Base-by-base conservation (phyloP, 2,113 vertebrate species). In the Rhinichthys klamathensis region DNA sequence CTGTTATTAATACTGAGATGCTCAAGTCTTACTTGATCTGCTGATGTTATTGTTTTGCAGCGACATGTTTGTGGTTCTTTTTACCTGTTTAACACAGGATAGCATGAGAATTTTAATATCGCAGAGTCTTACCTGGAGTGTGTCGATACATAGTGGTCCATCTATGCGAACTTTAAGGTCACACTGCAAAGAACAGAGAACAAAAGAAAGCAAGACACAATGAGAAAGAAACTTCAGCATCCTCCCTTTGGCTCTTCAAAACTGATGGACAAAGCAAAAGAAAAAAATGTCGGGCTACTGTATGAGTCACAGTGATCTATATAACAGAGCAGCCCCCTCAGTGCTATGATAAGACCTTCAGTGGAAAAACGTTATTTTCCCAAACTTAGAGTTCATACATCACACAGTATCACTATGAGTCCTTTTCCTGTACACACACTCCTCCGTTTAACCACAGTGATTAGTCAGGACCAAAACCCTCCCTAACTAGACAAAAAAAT, bases 401-500 rank as follows among this genome's bases (percentile, higher is more conserved):
- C 80, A 35, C 27, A n/a, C 25, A 23, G 65, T 58, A 58, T 72
- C 80, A 56, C 63, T 80, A 56, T 82, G 25, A 69, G 63, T 70
- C 63, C 65, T 82, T 72, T 82, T 72, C 65, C 46, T 23, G 44
- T 38, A 56, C 11, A 72, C 65, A 25, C 67, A 82, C 65, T 70
- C 80, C 80, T 82, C 80, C 67, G 38, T 38, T 35, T 3, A 58
- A 82, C 80, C 67, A 56, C 80, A 82, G 80, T 56, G 80, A 51
- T 72, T 82, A 72, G 80, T 82, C 67, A 82, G 21, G 80, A 72
- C 65, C 65, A 41, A 82, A 72, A 82, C 63, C 35, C 80, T 82
- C 80, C 65, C 65, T 82, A 72, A 54, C 63, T 69, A 69, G 58
- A 81, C 79, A 18, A 8, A 23, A 81, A 32, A 49, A 21, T 0